These are phyloP conservation scores for Setipinna tenuifilis DNA, from an alignment of 2,797 vertebrate genomes.

Conservation along the genomic window DNA sequence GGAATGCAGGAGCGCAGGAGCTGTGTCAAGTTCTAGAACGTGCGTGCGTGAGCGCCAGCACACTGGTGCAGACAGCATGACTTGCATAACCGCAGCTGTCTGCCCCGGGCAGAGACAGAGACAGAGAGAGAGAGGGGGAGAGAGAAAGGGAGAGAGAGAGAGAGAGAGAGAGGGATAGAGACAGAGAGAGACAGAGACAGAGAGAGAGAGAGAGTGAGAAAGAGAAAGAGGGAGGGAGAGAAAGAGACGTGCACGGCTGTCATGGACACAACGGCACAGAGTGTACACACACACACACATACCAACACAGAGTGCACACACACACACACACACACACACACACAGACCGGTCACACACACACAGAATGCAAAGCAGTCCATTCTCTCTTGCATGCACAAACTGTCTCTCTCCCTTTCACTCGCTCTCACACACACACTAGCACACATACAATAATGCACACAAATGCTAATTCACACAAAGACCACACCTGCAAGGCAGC, in stretches of 20 bases:
- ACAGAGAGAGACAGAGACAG: too few relatives aligned
- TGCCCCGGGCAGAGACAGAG: not conserved
- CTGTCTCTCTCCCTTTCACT: not conserved
- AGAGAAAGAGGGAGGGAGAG: not conserved
- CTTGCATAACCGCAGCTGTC: slow-evolving; percentile 4
- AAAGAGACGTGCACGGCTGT: not conserved
- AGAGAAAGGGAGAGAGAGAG: too few relatives aligned
- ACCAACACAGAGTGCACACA: too few relatives aligned
- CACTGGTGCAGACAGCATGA: not conserved
- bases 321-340: too few relatives aligned
- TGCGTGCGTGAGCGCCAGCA: not conserved
- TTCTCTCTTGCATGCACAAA: too few relatives aligned
- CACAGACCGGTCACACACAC: not conserved
- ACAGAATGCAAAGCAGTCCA: not conserved
- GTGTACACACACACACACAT: not conserved
- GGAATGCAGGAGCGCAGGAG: too few relatives aligned
- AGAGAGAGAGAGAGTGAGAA: too few relatives aligned
- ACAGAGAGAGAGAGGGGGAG: too few relatives aligned
- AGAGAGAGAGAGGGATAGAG: too few relatives aligned
- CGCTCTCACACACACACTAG: not conserved
- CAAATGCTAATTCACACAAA: not conserved
- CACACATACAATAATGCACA: not conserved
- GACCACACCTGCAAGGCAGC: not conserved
- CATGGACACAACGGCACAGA: not conserved
- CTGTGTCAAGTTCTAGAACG: not conserved